These are phyloP conservation scores for Dynastes tityus DNA, from an alignment of 2,888 invertebrate species.

Conservation along the genomic window DNA sequence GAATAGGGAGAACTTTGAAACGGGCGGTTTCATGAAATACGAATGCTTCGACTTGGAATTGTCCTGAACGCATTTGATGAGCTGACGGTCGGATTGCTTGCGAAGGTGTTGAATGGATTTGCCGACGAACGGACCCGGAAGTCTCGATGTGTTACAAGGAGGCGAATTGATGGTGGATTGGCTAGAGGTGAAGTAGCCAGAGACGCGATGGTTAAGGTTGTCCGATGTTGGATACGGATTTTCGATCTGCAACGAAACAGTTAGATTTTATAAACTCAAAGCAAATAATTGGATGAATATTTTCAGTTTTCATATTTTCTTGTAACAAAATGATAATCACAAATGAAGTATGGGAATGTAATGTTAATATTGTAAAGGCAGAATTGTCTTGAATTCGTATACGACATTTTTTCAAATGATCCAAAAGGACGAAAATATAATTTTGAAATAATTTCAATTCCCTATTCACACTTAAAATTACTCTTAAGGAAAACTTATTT, in stretches of 20 bases:
- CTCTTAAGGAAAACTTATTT: too few relatives aligned
- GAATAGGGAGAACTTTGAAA: slow-evolving; percentile 86
- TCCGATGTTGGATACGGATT: slow-evolving; percentile 78
- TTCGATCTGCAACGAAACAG: slow-evolving; percentile 64
- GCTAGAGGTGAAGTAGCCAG: slow-evolving; percentile 91
- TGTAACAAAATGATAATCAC: too few relatives aligned
- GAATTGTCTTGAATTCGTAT: too few relatives aligned
- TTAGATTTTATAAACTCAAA: not conserved
- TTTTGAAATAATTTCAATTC: too few relatives aligned
- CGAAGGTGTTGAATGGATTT: slow-evolving; percentile 86
- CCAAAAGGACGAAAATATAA: too few relatives aligned
- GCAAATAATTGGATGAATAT: too few relatives aligned
- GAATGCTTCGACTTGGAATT: slow-evolving; percentile 88
- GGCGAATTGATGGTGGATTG: slow-evolving; percentile 77
- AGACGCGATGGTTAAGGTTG: slow-evolving; percentile 85
- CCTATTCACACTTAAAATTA: too few relatives aligned
- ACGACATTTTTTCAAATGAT: too few relatives aligned
- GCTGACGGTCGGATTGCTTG: slow-evolving; percentile 91
- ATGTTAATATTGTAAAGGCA: too few relatives aligned
- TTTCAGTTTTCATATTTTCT: too few relatives aligned
- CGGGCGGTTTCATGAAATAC: slow-evolving; percentile 89
- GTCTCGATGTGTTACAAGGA: slow-evolving; percentile 67
- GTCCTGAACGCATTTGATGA: slow-evolving; percentile 90
- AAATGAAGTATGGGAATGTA: too few relatives aligned
- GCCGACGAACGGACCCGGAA: slow-evolving; percentile 74